phyloP scores from a whole-genome alignment of 2,113 vertebrate genomes.

The Hydropotes inermis region DNA sequence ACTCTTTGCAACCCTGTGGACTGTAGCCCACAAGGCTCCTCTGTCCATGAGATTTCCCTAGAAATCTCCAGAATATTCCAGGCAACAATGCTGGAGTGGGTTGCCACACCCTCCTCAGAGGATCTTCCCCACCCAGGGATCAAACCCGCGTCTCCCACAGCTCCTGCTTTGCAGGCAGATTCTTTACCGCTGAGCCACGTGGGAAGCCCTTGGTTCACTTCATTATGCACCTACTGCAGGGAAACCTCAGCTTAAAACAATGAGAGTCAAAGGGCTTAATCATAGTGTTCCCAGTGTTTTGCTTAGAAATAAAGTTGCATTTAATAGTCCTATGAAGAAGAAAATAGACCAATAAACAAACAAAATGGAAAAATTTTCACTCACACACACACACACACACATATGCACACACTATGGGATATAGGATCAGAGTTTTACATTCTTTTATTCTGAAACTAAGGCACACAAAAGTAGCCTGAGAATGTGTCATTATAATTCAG shows the following conservation, averaged over 20 bases:
- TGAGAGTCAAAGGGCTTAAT: not conserved
- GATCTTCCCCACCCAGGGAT: not conserved
- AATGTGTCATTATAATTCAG: slow-evolving; percentile 74
- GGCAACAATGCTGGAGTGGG: not conserved
- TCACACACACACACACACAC: not conserved
- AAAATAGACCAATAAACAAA: not conserved
- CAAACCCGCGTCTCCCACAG: rapidly evolving
- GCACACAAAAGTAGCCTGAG: slow-evolving; percentile 60
- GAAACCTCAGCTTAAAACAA: not conserved
- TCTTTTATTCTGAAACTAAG: slow-evolving; percentile 55
- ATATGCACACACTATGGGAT: rapidly evolving
- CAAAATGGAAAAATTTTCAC: not conserved
- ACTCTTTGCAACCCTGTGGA: not conserved
- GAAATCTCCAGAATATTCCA: not conserved
- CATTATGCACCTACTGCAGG: not conserved
- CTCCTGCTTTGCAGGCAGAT: not conserved
- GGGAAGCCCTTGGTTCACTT: not conserved
- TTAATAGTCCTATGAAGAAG: not conserved
- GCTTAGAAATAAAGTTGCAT: not conserved
- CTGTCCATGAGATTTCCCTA: not conserved
- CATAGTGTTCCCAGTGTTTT: not conserved
- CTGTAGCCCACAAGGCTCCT: not conserved
- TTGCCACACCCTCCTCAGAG: not conserved
- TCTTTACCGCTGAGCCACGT: not conserved
- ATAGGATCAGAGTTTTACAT: not conserved